Evolutionary conservation across 2,888 invertebrate species (phyloP), one percentile per base, ranked within the genome.

Genomic region (Pomacea canaliculata): DNA sequence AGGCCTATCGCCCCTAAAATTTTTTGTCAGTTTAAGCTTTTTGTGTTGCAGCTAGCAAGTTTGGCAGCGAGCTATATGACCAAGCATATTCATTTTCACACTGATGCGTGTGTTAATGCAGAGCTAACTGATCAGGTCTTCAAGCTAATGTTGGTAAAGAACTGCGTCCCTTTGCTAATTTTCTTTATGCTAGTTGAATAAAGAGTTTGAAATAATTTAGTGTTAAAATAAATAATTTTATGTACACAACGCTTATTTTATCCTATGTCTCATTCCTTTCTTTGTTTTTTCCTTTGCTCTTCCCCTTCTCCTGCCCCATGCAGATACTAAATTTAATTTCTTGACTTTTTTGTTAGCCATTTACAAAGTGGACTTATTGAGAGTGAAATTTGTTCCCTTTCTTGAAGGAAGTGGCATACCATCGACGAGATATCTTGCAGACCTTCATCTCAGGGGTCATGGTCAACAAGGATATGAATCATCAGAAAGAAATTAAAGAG

Each of bases 111-210:
- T 16, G 78, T 87, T 49, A 84, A 84, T 7, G 65, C 81, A 0
- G 78, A 83, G 23, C 78, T 84, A 18, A 81, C 86, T 10, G 87
- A 88, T 70, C 79, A 83, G 71, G 83, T 88, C n/a, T 87, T 86
- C 76, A 81, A 76, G 72, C 77, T 85, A 27, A 84, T 87, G 71
- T 82, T 83, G 85, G 88, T 88, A 70, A 77, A 7, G 51, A 56
- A 56, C 51, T 56, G 16, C 51, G 4, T 71, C 71, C 4, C 16
- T 70, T 46, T 19, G 37, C 37, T 37, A 37, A 37, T 1, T 23
- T 27, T 67, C 27, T 23, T 16, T 23, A 23, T 27, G 1, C 18
- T 23, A 27, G n/a, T 23, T 5, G 19, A 18, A 67, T 19, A 37
- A 37, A 5, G 37, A 37, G 37, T 37, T 37, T 37, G 37, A 37